Base-by-base conservation (phyloP, 1,140 invertebrate species). In the Grapholita molesta region DNA sequence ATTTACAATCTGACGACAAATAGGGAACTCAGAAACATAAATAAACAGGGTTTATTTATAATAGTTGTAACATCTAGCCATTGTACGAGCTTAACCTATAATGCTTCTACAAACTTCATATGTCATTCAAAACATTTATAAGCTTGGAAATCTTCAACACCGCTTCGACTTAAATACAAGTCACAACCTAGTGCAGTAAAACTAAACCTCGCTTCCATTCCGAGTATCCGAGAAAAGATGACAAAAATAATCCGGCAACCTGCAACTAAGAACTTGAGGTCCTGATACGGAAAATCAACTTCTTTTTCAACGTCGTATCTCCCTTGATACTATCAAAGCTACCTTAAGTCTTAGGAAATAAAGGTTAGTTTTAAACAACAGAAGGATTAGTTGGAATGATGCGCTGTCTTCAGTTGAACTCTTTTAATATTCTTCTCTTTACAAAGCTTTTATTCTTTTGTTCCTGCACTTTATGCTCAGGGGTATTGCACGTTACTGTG, bases 391-490 rank as follows among this genome's bases (percentile, higher is more conserved):
- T 18, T 15, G n/a, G 42, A 32, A 28, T 61, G 55, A 61, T 61
- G 55, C 55, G 24, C 24, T 24, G 24, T 28, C 25, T 61, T 5
- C 24, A 61, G n/a, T 4, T 28, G 55, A 61, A 61, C 55, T 61
- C 24, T 61, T 61, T 61, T 61, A 61, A 61, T 61, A 61, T 61
- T 61, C 55, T 61, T 28, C 24, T 18, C 53, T 61, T 32, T 32
- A 28, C 55, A 61, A 61, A 61, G 55, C 55, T 25, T 32, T 61
- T 32, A 61, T 61, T 61, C 55, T 61, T 61, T 61, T 61, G 55
- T 61, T 61, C 55, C 30, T 61, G 55, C 55, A 30, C 55, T 57
- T 25, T 28, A 28, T 28, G 25, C 55, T 61, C 55, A 28, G 55
- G 42, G 42, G 55, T n/a, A 28, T 61, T 61, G 55, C 55, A 28